Evolutionary conservation across 2,888 invertebrate genomes (phyloP).

Genomic region (Macaria notata): DNA sequence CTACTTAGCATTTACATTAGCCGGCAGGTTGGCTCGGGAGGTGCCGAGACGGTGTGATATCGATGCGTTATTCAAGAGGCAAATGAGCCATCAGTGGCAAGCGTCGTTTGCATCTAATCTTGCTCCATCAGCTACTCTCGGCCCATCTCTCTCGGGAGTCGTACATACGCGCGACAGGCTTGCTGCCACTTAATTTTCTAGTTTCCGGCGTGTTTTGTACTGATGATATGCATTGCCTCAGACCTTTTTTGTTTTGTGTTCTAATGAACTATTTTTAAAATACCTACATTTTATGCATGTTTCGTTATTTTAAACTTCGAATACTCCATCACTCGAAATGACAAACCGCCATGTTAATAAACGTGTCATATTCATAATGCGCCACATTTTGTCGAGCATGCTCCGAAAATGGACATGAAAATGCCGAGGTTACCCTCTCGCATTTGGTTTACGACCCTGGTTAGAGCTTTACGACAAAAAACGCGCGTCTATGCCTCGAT

Average conservation of each 20-base stretch:
- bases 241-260: too few species aligned
- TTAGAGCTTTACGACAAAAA: constrained; percentile 14
- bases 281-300: too few species aligned
- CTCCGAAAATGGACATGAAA: not conserved
- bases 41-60: constrained; percentile 49
- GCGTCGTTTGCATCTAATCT: constrained; percentile 79
- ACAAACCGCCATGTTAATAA: too few species aligned
- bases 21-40: constrained; percentile 18
- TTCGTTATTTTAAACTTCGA: too few species aligned
- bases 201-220: constrained; percentile 6
- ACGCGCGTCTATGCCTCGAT: constrained; percentile 39
- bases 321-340: too few species aligned
- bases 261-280: too few species aligned
- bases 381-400: not conserved
- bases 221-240: constrained; percentile 7
- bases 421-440: not conserved
- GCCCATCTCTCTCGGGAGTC: constrained; percentile 50
- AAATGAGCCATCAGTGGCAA: constrained; percentile 74
- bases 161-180: constrained; percentile 43
- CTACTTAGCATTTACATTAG: not conserved
- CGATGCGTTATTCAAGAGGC: constrained; percentile 74
- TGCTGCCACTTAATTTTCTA: constrained; percentile 38
- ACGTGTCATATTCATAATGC: too few species aligned
- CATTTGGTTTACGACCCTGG: constrained; percentile 7
- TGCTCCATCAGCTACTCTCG: constrained; percentile 58